Base-by-base conservation (phyloP, 2,797 vertebrate species). In the Notoglanidium macrostoma region DNA sequence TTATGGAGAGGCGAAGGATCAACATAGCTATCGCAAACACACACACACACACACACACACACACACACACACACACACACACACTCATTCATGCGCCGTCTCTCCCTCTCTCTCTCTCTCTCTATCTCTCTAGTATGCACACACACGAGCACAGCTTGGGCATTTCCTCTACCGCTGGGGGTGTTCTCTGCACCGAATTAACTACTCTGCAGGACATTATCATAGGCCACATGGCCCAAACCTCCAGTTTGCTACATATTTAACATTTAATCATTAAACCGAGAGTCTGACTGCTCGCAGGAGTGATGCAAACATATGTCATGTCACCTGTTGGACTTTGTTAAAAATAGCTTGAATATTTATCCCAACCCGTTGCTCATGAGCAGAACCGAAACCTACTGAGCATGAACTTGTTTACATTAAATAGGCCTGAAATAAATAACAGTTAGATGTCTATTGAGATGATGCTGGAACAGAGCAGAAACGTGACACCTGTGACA, bases 131-230 rank as follows among this genome's bases (percentile, higher is more conserved):
- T 29, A 17, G 21, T 72, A 59, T 11, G 19, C 67, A 46, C 46
- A 61, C 86, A 89, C 81, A 87, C 26, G 84, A 77, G 83, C 81
- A 83, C 84, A 90, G 85, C 84, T 72, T 82, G 86, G 87, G 70
- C 77, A 89, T 85, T 88, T 89, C 89, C 83, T 85, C 51, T 78
- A 51, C 68, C 61, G 32, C 65, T 83, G 61, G 76, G 80, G 89
- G 87, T 85, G 87, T 87, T 90, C 87, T 86, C 85, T 87, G 81
- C 85, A 88, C 87, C 89, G 68, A 86, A 88, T 88, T 86, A 84
- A 86, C 86, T 84, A 85, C 87, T 89, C 89, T 82, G 85, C 85
- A 84, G 88, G 87, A 87, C 81, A n/a, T 82, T 81, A 86, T 81
- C 87, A 77, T 80, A 79, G 85, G 83, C 87, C 85, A 88, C 84